Percentiles rank a stretch among this genome's conserved stretches.
Evolutionary conservation across 2,113 vertebrate species (phyloP).

Genomic region (Fulmarus glacialis): DNA sequence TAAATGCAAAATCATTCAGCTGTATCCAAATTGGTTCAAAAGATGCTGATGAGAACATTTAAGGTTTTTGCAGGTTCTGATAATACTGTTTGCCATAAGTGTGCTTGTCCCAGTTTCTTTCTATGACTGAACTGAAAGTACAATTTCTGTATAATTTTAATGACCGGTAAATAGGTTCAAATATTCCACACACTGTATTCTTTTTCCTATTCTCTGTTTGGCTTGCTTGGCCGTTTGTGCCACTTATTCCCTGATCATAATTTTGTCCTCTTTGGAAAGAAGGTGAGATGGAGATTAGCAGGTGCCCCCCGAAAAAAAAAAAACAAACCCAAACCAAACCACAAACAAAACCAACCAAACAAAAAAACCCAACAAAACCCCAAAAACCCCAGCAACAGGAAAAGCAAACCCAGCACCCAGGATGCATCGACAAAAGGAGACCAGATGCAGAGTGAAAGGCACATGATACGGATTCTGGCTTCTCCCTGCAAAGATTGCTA

Average conservation of each 20-base stretch:
- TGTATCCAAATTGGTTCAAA: not conserved
- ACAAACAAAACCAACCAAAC: not conserved
- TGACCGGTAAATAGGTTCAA: not conserved
- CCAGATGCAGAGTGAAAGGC: constrained; percentile 39
- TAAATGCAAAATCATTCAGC: constrained; percentile 22
- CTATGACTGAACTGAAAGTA: not conserved
- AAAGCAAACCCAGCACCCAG: not conserved
- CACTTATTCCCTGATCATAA: not conserved
- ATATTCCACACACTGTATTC: not conserved
- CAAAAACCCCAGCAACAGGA: not conserved
- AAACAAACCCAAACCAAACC: too few species aligned
- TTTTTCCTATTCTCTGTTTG: not conserved
- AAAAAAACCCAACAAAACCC: too few species aligned
- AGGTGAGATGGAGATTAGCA: not conserved
- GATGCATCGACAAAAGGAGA: not conserved
- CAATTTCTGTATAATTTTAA: not conserved
- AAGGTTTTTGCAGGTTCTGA: not conserved
- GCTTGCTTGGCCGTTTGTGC: not conserved
- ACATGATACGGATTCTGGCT: not conserved
- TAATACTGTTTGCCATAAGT: not conserved
- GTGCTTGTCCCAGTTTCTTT: not conserved
- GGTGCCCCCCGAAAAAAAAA: not conserved
- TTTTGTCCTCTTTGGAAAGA: not conserved
- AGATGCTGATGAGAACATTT: constrained; percentile 12
- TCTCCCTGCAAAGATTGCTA: constrained; percentile 27